Conservation (phyloP, 2,888 invertebrate species). For the Adineta ricciae region DNA sequence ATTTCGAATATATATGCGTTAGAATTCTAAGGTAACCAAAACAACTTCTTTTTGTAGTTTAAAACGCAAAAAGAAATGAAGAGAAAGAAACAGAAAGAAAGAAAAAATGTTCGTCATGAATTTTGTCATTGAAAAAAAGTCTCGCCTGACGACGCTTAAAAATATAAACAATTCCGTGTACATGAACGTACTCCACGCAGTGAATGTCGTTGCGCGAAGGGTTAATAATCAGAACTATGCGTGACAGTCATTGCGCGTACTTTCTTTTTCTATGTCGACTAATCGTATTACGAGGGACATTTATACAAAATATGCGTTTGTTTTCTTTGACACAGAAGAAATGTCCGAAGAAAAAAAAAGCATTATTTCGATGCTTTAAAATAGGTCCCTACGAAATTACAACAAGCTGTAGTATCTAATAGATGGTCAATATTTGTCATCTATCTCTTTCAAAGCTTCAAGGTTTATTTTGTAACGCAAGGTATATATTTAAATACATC, state of each 20-base stretch:
- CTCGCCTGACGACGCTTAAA: not conserved
- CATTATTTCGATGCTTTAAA: not conserved
- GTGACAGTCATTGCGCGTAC: not conserved
- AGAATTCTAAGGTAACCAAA: not conserved
- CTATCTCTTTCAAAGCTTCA: not conserved
- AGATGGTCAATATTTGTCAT: not conserved
- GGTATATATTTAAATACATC: not conserved
- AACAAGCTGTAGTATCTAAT: not conserved
- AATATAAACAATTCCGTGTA: not conserved
- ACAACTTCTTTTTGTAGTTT: not conserved
- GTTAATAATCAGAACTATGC: not conserved
- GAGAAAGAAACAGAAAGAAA: not conserved
- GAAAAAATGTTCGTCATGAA: not conserved
- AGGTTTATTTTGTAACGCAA: not conserved
- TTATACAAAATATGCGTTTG: not conserved
- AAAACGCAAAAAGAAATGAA: no score
- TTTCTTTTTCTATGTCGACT: no score
- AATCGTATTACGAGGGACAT: not conserved
- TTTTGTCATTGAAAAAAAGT: not conserved
- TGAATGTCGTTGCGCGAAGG: not conserved
- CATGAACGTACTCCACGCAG: not conserved
- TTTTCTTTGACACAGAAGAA: not conserved
- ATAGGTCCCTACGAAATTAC: not conserved
- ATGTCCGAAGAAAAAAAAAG: not conserved
- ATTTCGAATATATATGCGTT: not conserved